Conservation (phyloP, 2,888 invertebrate genomes). For the Rhagonycha fulva region DNA sequence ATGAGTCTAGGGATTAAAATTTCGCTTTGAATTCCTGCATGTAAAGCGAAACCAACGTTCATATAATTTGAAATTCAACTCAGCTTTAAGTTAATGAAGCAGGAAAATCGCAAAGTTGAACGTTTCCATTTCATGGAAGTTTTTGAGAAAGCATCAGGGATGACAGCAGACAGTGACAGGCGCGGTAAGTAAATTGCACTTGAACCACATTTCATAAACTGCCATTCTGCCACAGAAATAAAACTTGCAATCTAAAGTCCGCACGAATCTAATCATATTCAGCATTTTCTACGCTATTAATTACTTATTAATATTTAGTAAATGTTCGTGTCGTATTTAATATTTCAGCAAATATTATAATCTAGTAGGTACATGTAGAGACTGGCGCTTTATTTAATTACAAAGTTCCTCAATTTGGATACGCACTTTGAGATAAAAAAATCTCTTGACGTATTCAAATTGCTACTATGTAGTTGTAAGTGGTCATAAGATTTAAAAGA, state of each 20-base stretch:
- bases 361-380: not conserved
- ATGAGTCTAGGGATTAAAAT: slow-evolving; percentile 30
- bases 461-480: not conserved
- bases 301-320: not conserved
- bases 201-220: slow-evolving; percentile 34
- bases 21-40: slow-evolving; percentile 31
- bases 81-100: slow-evolving; percentile 41
- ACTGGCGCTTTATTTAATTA: not conserved
- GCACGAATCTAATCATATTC: slow-evolving; percentile 13
- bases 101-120: slow-evolving; percentile 39
- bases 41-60: slow-evolving; percentile 31
- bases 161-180: slow-evolving; percentile 41
- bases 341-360: not conserved
- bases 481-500: not conserved
- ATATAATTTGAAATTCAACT: slow-evolving; percentile 37
- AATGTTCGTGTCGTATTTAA: not conserved
- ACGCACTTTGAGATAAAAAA: not conserved
- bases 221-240: slow-evolving; percentile 17
- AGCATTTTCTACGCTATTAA: not conserved
- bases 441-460: not conserved
- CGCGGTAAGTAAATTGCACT: slow-evolving; percentile 42
- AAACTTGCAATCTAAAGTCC: slow-evolving; percentile 21
- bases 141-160: slow-evolving; percentile 40
- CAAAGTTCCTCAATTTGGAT: not conserved
- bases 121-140: slow-evolving; percentile 40